These are phyloP conservation scores for Acanthurus tractus DNA, from an alignment of 2,797 vertebrate genomes.

Conservation along the genomic window DNA sequence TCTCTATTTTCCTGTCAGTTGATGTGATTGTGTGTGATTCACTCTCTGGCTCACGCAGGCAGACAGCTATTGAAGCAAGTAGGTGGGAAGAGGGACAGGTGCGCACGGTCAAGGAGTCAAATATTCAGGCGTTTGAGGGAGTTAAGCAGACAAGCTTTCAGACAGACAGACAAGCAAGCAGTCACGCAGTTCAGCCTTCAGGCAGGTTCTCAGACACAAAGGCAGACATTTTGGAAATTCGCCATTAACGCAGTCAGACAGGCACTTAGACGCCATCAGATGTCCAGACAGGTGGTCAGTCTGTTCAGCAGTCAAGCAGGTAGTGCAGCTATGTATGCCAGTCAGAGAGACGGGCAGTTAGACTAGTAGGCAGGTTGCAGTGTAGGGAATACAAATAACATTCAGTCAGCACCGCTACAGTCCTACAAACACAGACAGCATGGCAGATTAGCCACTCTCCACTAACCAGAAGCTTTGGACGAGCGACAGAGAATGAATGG, in stretches of 20 bases:
- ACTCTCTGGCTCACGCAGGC: conserved; percentile 6
- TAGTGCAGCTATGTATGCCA: conserved; percentile 32
- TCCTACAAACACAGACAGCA: conserved; percentile 57
- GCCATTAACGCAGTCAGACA: conserved; percentile 36
- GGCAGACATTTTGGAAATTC: conserved; percentile 31
- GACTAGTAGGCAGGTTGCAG: conserved; percentile 13
- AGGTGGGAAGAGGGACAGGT: conserved; percentile 25
- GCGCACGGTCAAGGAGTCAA: not conserved
- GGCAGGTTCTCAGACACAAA: conserved; percentile 31
- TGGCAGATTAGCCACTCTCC: conserved; percentile 63
- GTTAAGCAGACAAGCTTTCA: conserved; percentile 8
- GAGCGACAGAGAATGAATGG: conserved; percentile 53
- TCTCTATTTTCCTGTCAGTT: conserved; percentile 17
- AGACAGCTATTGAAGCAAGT: conserved; percentile 8
- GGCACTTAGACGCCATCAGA: conserved; percentile 30
- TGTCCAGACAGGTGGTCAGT: conserved; percentile 42
- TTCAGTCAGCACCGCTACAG: conserved; percentile 35
- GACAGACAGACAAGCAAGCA: conserved; percentile 36
- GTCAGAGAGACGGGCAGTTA: conserved; percentile 22
- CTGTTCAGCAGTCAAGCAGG: conserved; percentile 27
- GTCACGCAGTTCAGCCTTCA: conserved; percentile 17
- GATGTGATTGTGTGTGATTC: conserved; percentile 30
- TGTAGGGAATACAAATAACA: conserved; percentile 60
- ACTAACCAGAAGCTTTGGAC: conserved; percentile 38
- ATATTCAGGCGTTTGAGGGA: conserved; percentile 5